These are phyloP conservation scores for Temnothorax longispinosus DNA, from an alignment of 1,140 invertebrate genomes.

Conservation along the genomic window DNA sequence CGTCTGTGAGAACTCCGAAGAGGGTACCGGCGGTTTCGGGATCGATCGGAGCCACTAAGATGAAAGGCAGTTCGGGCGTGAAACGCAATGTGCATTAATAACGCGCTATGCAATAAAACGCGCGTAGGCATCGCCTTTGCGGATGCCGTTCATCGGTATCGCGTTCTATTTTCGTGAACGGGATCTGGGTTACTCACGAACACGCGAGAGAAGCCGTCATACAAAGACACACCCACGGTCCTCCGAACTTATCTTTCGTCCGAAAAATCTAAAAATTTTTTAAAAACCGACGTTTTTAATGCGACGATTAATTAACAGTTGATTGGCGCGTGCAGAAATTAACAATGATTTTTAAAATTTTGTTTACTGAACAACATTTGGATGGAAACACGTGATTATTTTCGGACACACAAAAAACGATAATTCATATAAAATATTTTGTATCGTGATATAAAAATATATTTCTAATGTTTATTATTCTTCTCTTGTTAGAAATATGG, in stretches of 20 bases:
- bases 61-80: not conserved
- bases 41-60: not conserved
- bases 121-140: constrained; percentile 36
- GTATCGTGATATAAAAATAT: not conserved
- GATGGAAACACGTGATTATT: not conserved
- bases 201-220: constrained; percentile 49
- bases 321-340: not conserved
- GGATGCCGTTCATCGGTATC: constrained; percentile 69
- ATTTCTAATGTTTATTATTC: not conserved
- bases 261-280: constrained; percentile 11
- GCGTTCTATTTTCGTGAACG: constrained; percentile 80
- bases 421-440: not conserved
- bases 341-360: not conserved
- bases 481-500: not conserved
- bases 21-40: not conserved
- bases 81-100: constrained; percentile 53
- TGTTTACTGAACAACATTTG: not conserved
- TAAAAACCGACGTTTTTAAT: not conserved
- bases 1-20: not conserved
- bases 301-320: not conserved
- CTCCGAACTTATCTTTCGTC: not conserved
- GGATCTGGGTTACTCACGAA: constrained; percentile 82
- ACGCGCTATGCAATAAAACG: constrained; percentile 71
- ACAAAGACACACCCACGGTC: constrained; percentile 55
- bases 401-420: not conserved